phyloP scores from a whole-genome alignment of 2,113 vertebrate genomes.

The Orientallactaga bullata region DNA sequence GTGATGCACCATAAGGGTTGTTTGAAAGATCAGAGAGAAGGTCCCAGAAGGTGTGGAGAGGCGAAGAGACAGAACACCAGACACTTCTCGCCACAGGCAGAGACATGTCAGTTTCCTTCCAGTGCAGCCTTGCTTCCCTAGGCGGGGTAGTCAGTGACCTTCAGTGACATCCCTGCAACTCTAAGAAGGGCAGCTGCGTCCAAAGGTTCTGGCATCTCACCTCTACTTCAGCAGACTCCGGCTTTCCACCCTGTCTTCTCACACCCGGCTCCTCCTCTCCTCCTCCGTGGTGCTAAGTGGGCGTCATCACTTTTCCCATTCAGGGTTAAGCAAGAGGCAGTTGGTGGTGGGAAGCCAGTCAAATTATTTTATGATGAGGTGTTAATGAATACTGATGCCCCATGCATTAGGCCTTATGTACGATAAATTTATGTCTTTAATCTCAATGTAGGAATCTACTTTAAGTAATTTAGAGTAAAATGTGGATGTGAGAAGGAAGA shows the following conservation, averaged over 20 bases:
- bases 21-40: background rate
- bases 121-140: background rate
- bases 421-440: background rate
- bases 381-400: background rate
- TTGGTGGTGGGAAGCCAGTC: background rate
- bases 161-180: background rate
- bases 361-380: background rate
- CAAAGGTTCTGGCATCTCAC: background rate
- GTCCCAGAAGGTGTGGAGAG: background rate
- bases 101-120: fast-evolving
- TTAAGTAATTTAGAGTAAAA: background rate
- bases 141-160: fast-evolving
- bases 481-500: background rate
- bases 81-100: background rate
- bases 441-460: background rate
- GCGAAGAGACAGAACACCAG: background rate
- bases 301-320: too few species aligned
- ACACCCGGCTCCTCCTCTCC: background rate
- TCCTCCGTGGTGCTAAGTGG: fast-evolving
- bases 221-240: background rate
- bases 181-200: background rate
- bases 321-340: background rate
- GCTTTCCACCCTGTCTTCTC: background rate
- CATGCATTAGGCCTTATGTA: background rate
- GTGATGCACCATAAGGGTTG: background rate